Evolutionary conservation across 2,888 invertebrate genomes (phyloP).

Genomic region (Trachelus tabidus): DNA sequence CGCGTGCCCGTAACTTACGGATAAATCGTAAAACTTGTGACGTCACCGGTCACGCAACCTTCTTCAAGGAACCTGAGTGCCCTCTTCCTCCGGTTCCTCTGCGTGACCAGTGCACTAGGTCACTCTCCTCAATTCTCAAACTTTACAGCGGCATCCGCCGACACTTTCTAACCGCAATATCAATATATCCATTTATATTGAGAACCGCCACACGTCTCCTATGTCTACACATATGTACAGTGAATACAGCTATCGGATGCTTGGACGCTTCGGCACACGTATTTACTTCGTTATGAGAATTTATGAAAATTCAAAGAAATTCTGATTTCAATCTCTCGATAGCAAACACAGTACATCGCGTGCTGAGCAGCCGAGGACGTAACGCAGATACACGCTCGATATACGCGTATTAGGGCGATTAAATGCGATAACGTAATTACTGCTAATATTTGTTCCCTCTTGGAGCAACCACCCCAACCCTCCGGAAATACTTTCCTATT

Average conservation of each 20-base stretch:
- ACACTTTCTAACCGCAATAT: background rate
- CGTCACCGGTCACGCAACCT: slow-evolving; percentile 38
- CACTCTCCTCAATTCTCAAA: background rate
- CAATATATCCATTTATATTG: background rate
- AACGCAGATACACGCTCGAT: slow-evolving; percentile 59
- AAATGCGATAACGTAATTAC: slow-evolving; percentile 58
- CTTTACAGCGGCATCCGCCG: background rate
- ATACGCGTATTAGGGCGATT: slow-evolving; percentile 53
- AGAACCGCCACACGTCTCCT: background rate
- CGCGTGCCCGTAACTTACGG: slow-evolving; percentile 35
- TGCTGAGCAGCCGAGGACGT: slow-evolving; percentile 52
- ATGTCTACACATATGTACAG: too few relatives aligned
- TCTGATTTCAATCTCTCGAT: slow-evolving; percentile 21
- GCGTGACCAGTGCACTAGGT: slow-evolving; percentile 1
- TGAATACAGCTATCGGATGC: too few relatives aligned
- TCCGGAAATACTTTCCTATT: background rate
- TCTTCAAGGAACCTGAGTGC: background rate
- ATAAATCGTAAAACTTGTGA: slow-evolving; percentile 41
- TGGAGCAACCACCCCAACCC: background rate
- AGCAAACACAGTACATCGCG: slow-evolving; percentile 31
- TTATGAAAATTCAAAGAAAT: background rate
- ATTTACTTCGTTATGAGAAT: background rate
- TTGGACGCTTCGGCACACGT: too few relatives aligned
- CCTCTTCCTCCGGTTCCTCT: background rate
- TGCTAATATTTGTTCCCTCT: slow-evolving; percentile 46